Percentiles rank a stretch among this genome's conserved stretches.
Conservation (phyloP, 2,113 vertebrate genomes). For the Bettongia penicillata region DNA sequence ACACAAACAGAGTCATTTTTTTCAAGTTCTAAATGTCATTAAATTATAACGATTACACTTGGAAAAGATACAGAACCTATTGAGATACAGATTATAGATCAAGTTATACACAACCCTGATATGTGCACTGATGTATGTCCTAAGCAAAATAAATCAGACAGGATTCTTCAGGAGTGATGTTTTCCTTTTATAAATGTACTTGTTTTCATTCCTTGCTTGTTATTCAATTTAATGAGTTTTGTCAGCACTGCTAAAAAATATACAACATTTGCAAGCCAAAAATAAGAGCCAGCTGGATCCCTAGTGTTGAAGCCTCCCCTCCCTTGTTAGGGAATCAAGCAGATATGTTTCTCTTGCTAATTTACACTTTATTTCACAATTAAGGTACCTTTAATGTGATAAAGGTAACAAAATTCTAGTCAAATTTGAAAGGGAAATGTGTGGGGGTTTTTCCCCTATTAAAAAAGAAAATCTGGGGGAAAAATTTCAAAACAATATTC, state of each 20-base stretch:
- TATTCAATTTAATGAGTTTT: constrained; percentile 51
- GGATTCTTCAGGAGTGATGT: constrained; percentile 16
- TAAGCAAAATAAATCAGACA: constrained; percentile 19
- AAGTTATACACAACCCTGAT: background rate
- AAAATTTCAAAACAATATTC: constrained; percentile 38
- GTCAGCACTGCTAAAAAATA: constrained; percentile 59
- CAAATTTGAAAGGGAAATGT: constrained; percentile 46
- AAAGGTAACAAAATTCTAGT: constrained; percentile 72
- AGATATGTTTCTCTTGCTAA: constrained; percentile 65
- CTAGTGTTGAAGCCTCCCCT: constrained; percentile 55
- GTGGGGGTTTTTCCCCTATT: constrained; percentile 33
- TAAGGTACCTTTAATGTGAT: constrained; percentile 64
- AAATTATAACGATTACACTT: constrained; percentile 31
- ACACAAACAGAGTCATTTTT: constrained; percentile 30
- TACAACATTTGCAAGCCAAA: constrained; percentile 41
- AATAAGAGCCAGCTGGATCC: constrained; percentile 52
- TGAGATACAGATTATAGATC: background rate
- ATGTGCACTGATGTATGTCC: background rate
- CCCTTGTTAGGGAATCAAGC: constrained; percentile 50
- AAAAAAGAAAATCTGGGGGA: constrained; percentile 59
- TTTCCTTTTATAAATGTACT: constrained; percentile 27
- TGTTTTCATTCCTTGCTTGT: constrained; percentile 8
- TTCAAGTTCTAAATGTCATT: constrained; percentile 25
- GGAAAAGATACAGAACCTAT: constrained; percentile 26
- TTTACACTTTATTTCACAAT: constrained; percentile 71